Conservation (phyloP, 1,140 invertebrate species). For the Episyrphus balteatus region DNA sequence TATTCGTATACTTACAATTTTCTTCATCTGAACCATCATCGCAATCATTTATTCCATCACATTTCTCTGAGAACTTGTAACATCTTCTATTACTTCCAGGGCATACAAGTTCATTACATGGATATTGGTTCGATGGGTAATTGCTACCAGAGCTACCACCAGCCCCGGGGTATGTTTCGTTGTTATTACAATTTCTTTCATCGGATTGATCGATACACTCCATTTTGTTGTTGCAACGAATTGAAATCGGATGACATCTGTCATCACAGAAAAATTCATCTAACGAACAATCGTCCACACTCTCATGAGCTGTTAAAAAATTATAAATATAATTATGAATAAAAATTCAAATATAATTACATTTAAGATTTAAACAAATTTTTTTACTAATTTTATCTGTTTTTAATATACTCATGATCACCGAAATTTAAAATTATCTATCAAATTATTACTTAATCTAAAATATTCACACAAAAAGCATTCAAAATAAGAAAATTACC, state of each 20-base stretch:
- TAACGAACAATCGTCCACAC: conserved; percentile 35
- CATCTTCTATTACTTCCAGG: neutral
- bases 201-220: conserved; percentile 44
- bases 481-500: neutral
- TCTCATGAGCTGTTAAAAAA: conserved; percentile 18
- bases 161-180: too few species aligned
- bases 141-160: too few species aligned
- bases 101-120: conserved; percentile 3
- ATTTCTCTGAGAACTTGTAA: conserved; percentile 18
- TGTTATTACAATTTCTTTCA: conserved; percentile 31
- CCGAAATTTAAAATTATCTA: too few species aligned
- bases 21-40: conserved; percentile 45
- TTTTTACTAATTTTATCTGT: too few species aligned
- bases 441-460: neutral
- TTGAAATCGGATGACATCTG: conserved; percentile 34
- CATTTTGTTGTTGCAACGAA: conserved; percentile 38
- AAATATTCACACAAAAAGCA: neutral
- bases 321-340: conserved; percentile 10
- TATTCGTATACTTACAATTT: conserved; percentile 38
- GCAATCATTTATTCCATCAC: conserved; percentile 45
- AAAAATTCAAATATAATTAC: conserved; percentile 18
- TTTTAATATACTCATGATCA: too few species aligned
- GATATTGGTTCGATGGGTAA: too few species aligned
- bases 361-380: too few species aligned
- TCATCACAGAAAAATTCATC: conserved; percentile 38